Base-by-base conservation (phyloP, 2,113 vertebrate species). In the Phylloscopus trochilus region DNA sequence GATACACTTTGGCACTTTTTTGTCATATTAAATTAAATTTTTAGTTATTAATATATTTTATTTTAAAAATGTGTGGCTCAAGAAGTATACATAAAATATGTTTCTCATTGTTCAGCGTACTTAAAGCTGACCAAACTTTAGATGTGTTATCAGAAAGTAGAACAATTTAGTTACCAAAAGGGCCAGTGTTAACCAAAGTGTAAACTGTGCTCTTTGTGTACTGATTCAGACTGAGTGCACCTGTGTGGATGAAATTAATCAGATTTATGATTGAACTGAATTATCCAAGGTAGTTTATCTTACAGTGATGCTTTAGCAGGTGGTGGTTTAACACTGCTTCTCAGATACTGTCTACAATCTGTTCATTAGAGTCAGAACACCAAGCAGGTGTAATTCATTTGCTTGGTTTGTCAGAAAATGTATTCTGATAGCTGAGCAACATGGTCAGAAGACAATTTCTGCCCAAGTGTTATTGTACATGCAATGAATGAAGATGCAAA, bases 21-120 rank as follows among this genome's bases (percentile, higher is more conserved):
- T 69, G 31, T 53, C 35, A 13, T 15, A 41, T 56, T 51, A 35
- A 15, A 75, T 60, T 46, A 41, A 43, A 11, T 21, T 66, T 66
- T 39, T 67, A 27, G 5, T 56, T 77, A 47, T 49, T 8, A 47
- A 43, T 23, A 33, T 7, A 23, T 31, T 74, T 43, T 44, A 13
- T 56, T 46, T 44, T 2, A 0, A 13, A 49, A 86, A 68, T 22
- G 2, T 0, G 0, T 53, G 17, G 6, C 15, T 81, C 35, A 73
- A 47, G n/a, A 41, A 52, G 3, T 49, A 39, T 16, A 33, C 10
- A 49, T 55, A 51, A 88, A 84, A 73, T 39, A n/a, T 35, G 2
- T 23, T 51, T 52, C 30, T n/a, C 24, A 44, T 11, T 46, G 18
- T 87, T 75, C 33, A 67, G 7, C 11, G 56, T 31, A 15, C 21